phyloP scores from a whole-genome alignment of 2,113 vertebrate genomes.

The Elephas maximus region DNA sequence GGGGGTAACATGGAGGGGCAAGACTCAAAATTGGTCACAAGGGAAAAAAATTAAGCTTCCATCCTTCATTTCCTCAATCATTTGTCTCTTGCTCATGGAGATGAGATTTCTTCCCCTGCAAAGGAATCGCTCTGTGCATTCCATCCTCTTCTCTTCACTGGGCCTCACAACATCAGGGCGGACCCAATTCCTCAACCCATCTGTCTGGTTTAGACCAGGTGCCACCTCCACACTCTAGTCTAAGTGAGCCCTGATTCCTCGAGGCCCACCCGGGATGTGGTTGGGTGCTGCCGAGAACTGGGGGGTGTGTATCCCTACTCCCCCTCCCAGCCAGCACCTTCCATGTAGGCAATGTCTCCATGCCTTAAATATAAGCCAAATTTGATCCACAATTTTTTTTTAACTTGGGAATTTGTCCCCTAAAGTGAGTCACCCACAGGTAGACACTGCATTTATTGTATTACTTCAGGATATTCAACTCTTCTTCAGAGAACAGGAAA shows the following conservation, averaged over 20 bases:
- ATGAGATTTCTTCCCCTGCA: neutral
- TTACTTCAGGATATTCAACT: neutral
- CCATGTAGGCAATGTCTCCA: neutral
- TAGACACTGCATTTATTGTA: neutral
- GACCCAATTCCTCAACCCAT: neutral
- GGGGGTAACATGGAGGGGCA: neutral
- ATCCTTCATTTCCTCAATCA: neutral
- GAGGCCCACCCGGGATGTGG: neutral
- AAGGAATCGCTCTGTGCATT: too few relatives aligned
- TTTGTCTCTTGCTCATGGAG: neutral
- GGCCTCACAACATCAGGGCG: neutral
- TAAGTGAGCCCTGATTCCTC: neutral
- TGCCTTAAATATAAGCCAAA: neutral
- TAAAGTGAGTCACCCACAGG: neutral
- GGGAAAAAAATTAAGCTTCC: neutral
- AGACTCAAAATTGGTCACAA: neutral
- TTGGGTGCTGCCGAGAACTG: neutral
- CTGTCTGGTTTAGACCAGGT: neutral
- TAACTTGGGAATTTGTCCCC: neutral
- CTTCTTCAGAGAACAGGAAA: neutral
- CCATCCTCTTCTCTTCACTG: neutral
- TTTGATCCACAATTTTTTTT: neutral
- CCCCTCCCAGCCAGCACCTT: neutral
- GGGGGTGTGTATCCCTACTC: neutral
- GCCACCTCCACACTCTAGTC: neutral